Base-by-base conservation (phyloP, 2,888 invertebrate genomes). In the Drosophila cyrtoloma region DNA sequence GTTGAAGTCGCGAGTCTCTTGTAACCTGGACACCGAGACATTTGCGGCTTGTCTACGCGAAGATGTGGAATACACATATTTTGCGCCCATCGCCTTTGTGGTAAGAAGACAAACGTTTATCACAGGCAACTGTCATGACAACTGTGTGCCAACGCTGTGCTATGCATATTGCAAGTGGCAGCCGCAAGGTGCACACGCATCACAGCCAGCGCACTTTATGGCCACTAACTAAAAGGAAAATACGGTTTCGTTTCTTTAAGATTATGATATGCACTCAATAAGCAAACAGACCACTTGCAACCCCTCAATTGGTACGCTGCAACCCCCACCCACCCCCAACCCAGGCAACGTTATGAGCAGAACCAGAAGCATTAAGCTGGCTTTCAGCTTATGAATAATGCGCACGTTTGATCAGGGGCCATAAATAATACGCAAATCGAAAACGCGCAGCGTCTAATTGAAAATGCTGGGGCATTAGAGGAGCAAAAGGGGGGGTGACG, bases 391-490 rank as follows among this genome's bases (percentile, higher is more conserved):
- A 89, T 89, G 86, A 89, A 86, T 86, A 86, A 86, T 89, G 89
- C 69, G 85, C 85, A 89, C 89, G 87, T 89, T 89, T 86, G 87
- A 69, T 83, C 82, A 77, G 77, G 71, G 75, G 79, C 77, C 87
- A 86, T 86, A 86, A 86, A 86, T 86, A 86, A 86, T 86, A 86
- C 87, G 89, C 89, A 86, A 86, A 86, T 86, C 86, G 86, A 86
- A 86, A 86, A 81, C 85, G 79, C 87, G 81, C 83, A 83, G 79
- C 85, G 72, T 89, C 89, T 89, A 89, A 86, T 86, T 87, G 87
- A 86, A 86, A 86, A 89, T 75, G 78, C 83, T 81, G 57, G 58
- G 60, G 86, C 67, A 75, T 63, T 75, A 71, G 64, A 61, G 60
- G 55, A 50, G 47, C 50, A 32, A 44, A 39, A 14, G 6, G 12